Evolutionary conservation across 2,113 vertebrate genomes (phyloP), one percentile per base, ranked within the genome.

Genomic region (Balaeniceps rex): DNA sequence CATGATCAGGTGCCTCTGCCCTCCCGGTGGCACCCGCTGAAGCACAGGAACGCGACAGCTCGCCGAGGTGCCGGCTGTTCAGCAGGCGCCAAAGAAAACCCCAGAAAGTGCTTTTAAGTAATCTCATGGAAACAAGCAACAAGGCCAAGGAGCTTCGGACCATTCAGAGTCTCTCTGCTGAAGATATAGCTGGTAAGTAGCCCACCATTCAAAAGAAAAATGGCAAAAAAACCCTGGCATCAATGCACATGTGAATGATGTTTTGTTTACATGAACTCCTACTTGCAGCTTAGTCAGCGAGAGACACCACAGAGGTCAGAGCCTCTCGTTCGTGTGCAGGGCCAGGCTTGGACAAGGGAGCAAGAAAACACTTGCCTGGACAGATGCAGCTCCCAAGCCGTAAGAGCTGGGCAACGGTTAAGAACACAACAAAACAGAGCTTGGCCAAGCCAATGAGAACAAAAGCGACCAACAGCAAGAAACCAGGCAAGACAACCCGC

Each of bases 21-120:
- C 72, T 24, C 24, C n/a, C 1, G 3, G 14, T 3, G 3, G 65
- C 40, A 4, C 65, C 9, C 2, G 10, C 47, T 16, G 2, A 12
- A 6, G 14, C 0, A 12, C 46, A 23, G 58, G 65, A 36, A 28
- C 3, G 3, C 0, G 3, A 9, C 19, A 11, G 60, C 47, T 9
- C 40, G 28, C 31, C 5, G 5, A 36, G 52, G 64, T 13, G 5
- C 25, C 3, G 3, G 31, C 60, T 19, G n/a, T 3, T 46, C 14
- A 10, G 22, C 34, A 18, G n/a, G 13, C 38, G 15, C 11, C 11
- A 11, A 54, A 47, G 42, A 4, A 63, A 40, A 28, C 9, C 28
- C 23, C 29, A 12, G 44, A 28, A 33, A 42, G 23, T 10, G 2
- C 36, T 19, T 38, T 6, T 7, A 12, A 54, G 28, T 4, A 15